phyloP scores from a whole-genome alignment of 2,888 invertebrate species.

The Erebia epiphron region DNA sequence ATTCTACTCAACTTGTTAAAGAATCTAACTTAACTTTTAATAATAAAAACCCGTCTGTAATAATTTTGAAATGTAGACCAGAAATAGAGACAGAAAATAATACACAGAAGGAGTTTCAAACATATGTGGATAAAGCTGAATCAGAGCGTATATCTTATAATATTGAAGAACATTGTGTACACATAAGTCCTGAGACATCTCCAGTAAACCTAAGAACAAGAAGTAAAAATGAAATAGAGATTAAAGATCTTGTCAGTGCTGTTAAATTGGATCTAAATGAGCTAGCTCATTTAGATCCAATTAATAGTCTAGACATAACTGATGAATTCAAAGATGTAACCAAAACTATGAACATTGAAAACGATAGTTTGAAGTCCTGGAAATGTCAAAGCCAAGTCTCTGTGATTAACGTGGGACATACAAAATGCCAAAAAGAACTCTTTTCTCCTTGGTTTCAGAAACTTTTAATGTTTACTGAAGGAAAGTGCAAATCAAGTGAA shows the following conservation, averaged over 20 bases:
- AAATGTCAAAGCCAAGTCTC: background rate
- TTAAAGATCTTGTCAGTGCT: background rate
- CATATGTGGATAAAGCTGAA: background rate
- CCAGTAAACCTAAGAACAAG: background rate
- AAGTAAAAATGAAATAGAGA: background rate
- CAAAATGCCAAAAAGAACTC: conserved; percentile 54
- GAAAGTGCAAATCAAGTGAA: conserved; percentile 37
- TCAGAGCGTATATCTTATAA: background rate
- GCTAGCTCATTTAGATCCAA: no score
- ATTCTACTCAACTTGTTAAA: background rate
- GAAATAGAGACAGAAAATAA: background rate
- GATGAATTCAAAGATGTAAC: conserved; percentile 4
- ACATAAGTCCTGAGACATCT: background rate
- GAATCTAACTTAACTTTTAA: background rate
- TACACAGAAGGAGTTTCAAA: background rate
- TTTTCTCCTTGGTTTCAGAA: conserved; percentile 69
- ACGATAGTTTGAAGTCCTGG: background rate
- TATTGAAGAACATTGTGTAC: background rate
- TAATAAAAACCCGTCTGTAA: background rate
- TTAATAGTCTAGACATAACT: no score
- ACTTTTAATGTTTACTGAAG: conserved; percentile 54
- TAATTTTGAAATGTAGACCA: background rate
- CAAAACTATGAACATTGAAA: background rate
- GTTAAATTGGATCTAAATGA: background rate
- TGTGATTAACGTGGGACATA: conserved; percentile 11